phyloP scores from a whole-genome alignment of 1,140 invertebrate genomes.

The Meloidogyne chitwoodi region DNA sequence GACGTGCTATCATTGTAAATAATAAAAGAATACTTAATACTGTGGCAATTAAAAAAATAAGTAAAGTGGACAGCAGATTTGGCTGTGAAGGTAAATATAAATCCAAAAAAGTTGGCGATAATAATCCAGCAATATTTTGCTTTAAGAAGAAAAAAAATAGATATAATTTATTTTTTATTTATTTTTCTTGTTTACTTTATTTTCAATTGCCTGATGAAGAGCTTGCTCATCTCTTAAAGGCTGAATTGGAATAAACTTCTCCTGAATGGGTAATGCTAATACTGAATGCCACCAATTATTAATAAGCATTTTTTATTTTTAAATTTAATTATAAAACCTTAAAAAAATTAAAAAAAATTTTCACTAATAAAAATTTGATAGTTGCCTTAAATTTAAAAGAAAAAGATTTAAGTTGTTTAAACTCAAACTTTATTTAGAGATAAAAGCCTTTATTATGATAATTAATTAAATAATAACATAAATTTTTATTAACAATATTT shows the following conservation, averaged over 20 bases:
- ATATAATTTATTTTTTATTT: not conserved
- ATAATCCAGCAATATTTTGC: not conserved
- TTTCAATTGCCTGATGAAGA: not conserved
- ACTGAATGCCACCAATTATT: not conserved
- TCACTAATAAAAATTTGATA: too few relatives aligned
- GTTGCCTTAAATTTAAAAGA: too few relatives aligned
- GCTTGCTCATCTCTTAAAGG: not conserved
- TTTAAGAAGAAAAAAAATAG: not conserved
- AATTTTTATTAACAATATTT: too few relatives aligned
- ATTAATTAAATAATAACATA: too few relatives aligned
- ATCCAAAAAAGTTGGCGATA: not conserved
- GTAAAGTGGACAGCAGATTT: constrained; percentile 2
- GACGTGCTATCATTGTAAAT: not conserved
- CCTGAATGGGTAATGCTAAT: not conserved
- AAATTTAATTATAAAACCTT: not conserved
- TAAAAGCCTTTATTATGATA: too few relatives aligned
- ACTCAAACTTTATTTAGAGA: too few relatives aligned
- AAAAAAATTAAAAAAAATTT: too few relatives aligned
- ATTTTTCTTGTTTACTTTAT: not conserved
- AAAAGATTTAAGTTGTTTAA: too few relatives aligned
- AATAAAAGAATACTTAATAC: not conserved
- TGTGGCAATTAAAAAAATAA: not conserved
- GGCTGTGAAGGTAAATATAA: constrained; percentile 2
- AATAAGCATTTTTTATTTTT: not conserved
- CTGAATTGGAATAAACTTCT: not conserved